phyloP scores from a whole-genome alignment of 2,113 vertebrate genomes.

The Pygoscelis antarcticus region DNA sequence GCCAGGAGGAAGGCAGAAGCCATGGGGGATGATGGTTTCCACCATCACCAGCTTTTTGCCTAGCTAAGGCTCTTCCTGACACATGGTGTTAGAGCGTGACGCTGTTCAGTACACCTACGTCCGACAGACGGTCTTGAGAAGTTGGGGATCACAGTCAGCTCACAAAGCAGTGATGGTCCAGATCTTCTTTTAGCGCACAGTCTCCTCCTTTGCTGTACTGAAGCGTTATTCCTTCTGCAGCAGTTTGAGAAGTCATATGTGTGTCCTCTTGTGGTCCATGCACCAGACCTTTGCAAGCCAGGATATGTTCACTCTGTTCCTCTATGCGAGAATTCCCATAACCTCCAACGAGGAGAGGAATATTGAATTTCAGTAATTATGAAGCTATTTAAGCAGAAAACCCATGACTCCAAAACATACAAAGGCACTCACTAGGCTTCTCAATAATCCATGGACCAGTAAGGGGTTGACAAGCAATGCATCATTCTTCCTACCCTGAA shows the following conservation, averaged over 20 bases:
- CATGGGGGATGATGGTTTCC: not conserved
- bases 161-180: not conserved
- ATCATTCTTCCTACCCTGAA: conserved; percentile 40
- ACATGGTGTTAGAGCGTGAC: fast-evolving
- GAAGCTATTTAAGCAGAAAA: not conserved
- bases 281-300: not conserved
- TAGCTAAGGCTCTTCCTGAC: not conserved
- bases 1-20: not conserved
- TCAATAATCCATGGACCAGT: not conserved
- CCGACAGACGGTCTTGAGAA: not conserved
- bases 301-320: not conserved
- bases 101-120: not conserved
- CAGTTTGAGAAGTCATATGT: not conserved
- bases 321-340: not conserved
- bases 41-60: not conserved
- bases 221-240: not conserved
- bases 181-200: not conserved
- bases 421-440: not conserved
- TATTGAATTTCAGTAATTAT: not conserved
- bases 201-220: not conserved
- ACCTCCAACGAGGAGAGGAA: not conserved
- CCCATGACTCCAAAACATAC: not conserved
- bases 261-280: not conserved
- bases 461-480: conserved; percentile 42
- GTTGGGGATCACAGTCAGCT: not conserved